Percentiles rank a stretch among this genome's conserved stretches.
These are phyloP conservation scores for Brachypterus glaber DNA, from an alignment of 2,888 invertebrate genomes.

Conservation along the genomic window DNA sequence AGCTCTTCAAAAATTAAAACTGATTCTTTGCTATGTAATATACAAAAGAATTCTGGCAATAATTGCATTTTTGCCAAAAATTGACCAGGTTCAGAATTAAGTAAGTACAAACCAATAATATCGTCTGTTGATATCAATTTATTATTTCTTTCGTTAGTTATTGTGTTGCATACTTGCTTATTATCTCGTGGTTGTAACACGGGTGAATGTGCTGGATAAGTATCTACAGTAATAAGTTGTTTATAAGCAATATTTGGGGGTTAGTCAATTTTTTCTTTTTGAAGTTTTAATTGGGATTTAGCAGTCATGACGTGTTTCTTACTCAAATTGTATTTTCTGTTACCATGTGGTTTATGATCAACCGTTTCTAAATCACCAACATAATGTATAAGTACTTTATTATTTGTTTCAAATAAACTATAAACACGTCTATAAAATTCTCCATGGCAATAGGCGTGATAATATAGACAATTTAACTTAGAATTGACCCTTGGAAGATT, in stretches of 20 bases:
- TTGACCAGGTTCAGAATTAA: constrained; percentile 2
- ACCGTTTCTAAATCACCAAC: constrained; percentile 7
- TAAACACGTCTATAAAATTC: no score
- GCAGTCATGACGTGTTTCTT: constrained; percentile 9
- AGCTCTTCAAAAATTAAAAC: constrained; percentile 1
- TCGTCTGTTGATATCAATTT: constrained; percentile 11
- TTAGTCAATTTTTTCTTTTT: not conserved
- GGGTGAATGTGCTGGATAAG: constrained; percentile 3
- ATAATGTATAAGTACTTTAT: constrained; percentile 7
- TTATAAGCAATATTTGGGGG: constrained; percentile 4
- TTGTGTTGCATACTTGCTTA: constrained; percentile 11
- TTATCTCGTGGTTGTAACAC: constrained; percentile 7
- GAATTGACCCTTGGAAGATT: constrained; percentile 1
- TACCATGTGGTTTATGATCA: constrained; percentile 4
- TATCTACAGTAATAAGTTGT: constrained; percentile 4
- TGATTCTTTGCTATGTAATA: constrained; percentile 2
- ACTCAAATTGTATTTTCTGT: constrained; percentile 4
- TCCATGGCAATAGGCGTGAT: constrained; percentile 6
- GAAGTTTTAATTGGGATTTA: constrained; percentile 1
- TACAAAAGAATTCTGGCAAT: constrained; percentile 4
- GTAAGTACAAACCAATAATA: constrained; percentile 8
- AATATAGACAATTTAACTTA: constrained; percentile 3
- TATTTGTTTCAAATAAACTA: no score
- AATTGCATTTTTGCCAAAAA: constrained; percentile 6
- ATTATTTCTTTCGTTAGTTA: constrained; percentile 5